Conservation (phyloP, 2,797 vertebrate genomes). For the Gymnoscopelus microlampas region DNA sequence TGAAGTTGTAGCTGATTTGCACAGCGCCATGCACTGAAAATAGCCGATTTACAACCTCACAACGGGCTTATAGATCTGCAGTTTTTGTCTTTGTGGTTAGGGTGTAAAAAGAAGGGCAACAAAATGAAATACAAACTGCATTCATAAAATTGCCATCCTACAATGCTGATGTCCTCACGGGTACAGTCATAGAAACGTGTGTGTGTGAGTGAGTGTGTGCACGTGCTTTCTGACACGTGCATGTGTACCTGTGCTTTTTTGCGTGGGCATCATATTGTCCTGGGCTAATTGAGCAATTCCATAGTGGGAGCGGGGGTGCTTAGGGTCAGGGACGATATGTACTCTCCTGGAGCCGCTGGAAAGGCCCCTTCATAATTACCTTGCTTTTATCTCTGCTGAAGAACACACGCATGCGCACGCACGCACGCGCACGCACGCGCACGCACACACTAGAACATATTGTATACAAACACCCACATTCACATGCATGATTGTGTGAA, state of each 20-base stretch:
- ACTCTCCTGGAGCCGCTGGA: conserved; percentile 53
- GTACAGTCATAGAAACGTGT: not conserved
- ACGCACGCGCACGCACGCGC: no score
- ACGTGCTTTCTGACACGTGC: not conserved
- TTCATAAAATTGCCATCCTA: no score
- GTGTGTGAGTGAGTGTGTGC: conserved; percentile 19
- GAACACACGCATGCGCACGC: not conserved
- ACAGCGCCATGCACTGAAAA: no score
- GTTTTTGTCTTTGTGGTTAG: no score
- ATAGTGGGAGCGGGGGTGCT: conserved; percentile 47
- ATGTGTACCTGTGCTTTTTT: conserved; percentile 1
- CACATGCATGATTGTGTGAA: conserved; percentile 11
- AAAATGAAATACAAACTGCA: no score
- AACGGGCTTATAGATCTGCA: no score
- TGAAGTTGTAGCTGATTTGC: no score
- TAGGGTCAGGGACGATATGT: conserved; percentile 62
- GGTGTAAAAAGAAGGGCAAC: no score
- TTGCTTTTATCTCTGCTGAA: conserved; percentile 52
- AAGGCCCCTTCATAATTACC: conserved; percentile 62
- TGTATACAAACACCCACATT: conserved; percentile 42
- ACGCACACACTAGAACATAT: conserved; percentile 16
- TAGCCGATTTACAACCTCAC: no score
- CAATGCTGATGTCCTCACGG: no score
- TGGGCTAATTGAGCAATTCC: conserved; percentile 68
- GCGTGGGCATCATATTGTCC: conserved; percentile 47